Evolutionary conservation across 2,888 invertebrate species (phyloP), one percentile per base, ranked within the genome.

Genomic region (Oeneis ivallda): DNA sequence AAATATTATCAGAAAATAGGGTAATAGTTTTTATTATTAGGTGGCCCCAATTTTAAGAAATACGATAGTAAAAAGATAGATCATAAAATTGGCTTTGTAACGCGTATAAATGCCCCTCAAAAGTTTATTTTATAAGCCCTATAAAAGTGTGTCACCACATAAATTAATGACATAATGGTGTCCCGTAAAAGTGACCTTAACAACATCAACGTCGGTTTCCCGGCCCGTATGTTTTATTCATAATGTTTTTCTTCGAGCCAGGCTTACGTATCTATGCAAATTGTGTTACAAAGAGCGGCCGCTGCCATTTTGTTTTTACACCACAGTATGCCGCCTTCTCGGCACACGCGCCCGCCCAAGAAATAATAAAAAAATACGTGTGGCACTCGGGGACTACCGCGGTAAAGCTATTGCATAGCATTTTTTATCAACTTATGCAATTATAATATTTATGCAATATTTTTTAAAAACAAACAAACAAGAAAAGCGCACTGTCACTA

Each of bases 261-360:
- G 77, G 73, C 76, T 73, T 66, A 74, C 82, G 82, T 88, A 87
- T 89, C 87, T 88, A 89, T 88, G 89, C 82, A 87, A 89, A 89
- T 89, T 81, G 79, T 78, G 79, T 82, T 81, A 84, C 84, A 75
- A 79, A 75, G 73, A 74, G 73, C 75, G 74, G 76, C 75, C 71
- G 70, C 72, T 74, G 11, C 13, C 80, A 79, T 83, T 81, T 78
- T 79, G 80, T 81, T 83, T 66, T 83, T 83, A 81, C 79, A 59
- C 58, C 58, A 59, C 57, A 56, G 61, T 45, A 62, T 50, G 53
- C 39, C 5, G 53, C 49, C 57, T 13, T 57, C 62, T 57, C 15
- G 17, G 58, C 26, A 53, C 47, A 56, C 5, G 2, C 26, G 5
- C 3, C 2, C 26, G 26, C 26, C 3, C 26, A 26, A 26, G 26